Evolutionary conservation across 2,888 invertebrate species (phyloP), one percentile per base, ranked within the genome.

Genomic region (Harmothoe impar): DNA sequence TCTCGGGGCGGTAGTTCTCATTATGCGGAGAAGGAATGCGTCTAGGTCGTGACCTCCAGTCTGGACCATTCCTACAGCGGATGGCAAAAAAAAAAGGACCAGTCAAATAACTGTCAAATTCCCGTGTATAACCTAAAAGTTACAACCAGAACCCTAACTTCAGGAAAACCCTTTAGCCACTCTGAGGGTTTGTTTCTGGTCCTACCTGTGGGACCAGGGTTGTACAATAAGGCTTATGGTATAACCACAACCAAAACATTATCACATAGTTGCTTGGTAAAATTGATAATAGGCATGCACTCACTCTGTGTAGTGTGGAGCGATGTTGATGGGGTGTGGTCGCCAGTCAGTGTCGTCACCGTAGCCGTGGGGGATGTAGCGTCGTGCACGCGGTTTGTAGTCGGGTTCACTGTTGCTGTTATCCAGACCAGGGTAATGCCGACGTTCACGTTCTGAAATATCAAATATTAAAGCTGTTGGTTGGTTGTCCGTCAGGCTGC

Each of bases 361-460:
- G 43, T 90, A 90, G n/a, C 90, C 90, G 43, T 90, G 90, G 1
- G 90, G 90, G 17, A 90, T 90, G 86, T 90, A 90, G 35, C 90
- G 85, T 20, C 90, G 29, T 15, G 33, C 90, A 10, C 72, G 31
- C 0, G 89, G 33, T 33, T 33, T 62, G 33, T 33, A 35, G 5
- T 86, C 31, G 10, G 81, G 81, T 17, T 62, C 43, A 62, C 86
- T 68, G 33, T 31, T 31, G 23, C 17, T 35, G 33, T 90, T 90
- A 15, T 86, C 43, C 10, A 90, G 20, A n/a, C 56, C 90, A 15
- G 89, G 89, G 62, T 77, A 90, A 68, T 90, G 90, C 12, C 90
- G 90, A 25, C 81, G 81, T 31, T 90, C 85, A 20, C 85, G 68
- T 25, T 90, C 90, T 90, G 51, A 10, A 85, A 90, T 97, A 97